phyloP scores from a whole-genome alignment of 2,888 invertebrate genomes.

The Nemurella pictetii region DNA sequence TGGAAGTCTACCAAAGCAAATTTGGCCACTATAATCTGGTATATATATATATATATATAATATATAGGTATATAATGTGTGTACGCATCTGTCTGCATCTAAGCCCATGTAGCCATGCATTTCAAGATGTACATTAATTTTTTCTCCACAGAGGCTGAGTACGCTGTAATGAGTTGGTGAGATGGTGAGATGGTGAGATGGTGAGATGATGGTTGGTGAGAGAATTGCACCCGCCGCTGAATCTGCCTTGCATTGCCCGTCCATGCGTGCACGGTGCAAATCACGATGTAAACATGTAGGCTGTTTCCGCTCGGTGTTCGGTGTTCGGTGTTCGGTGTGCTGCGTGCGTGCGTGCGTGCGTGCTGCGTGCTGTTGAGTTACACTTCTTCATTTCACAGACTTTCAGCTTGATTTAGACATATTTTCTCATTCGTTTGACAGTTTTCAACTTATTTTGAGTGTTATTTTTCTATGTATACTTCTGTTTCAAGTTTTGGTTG shows the following conservation, averaged over 20 bases:
- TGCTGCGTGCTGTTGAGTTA: constrained; percentile 10
- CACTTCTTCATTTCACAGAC: constrained; percentile 17
- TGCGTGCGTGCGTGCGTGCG: neutral
- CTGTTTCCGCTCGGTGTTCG: neutral
- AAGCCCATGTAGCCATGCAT: too few relatives aligned
- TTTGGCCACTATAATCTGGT: too few relatives aligned
- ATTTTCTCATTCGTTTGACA: neutral
- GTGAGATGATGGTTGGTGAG: neutral
- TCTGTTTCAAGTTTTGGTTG: neutral
- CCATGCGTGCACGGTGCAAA: too few relatives aligned
- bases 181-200: neutral
- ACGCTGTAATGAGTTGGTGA: neutral
- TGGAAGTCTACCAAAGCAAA: too few relatives aligned
- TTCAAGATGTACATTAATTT: constrained; percentile 13
- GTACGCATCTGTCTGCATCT: too few relatives aligned
- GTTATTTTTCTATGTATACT: constrained; percentile 3
- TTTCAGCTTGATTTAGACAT: constrained; percentile 5
- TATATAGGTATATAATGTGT: too few relatives aligned
- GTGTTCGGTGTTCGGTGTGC: neutral
- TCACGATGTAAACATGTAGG: constrained; percentile 22
- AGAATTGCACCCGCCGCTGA: neutral
- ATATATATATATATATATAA: too few relatives aligned
- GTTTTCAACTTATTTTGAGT: neutral
- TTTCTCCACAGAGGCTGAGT: constrained; percentile 16
- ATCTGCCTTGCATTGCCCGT: neutral